A percentile compares a stretch with the other conserved stretches of the same genome.
These are phyloP conservation scores for Orbicella faveolata DNA, from an alignment of 64 coral and sea anemone species.

Conservation along the genomic window DNA sequence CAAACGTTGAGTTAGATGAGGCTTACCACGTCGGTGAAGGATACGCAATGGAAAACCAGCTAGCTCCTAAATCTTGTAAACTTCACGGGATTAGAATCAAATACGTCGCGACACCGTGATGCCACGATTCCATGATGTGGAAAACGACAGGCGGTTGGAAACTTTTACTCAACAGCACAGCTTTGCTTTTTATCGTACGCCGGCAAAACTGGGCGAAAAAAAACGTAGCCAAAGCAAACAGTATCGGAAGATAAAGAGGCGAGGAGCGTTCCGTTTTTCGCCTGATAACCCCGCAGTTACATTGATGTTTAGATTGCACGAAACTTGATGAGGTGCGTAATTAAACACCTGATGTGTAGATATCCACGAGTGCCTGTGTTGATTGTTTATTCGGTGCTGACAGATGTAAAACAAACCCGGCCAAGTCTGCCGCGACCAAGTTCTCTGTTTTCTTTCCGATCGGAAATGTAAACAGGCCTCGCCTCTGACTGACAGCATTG, in stretches of 20 bases:
- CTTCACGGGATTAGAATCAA: background rate
- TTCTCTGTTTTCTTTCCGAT: background rate
- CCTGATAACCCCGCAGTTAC: background rate
- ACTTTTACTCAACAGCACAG: background rate
- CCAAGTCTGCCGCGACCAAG: background rate
- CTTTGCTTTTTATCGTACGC: background rate
- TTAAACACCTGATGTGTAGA: conserved; percentile 23
- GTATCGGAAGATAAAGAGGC: background rate
- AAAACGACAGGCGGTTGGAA: background rate
- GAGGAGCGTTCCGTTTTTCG: background rate
- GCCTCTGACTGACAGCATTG: background rate
- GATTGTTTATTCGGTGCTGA: conserved; percentile 6
- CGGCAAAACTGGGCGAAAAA: background rate
- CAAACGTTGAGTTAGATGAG: background rate
- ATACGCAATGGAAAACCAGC: background rate
- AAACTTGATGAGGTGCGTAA: conserved; percentile 21
- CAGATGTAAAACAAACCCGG: background rate
- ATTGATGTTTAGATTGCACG: conserved; percentile 7
- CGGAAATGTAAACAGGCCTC: background rate
- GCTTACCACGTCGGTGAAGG: background rate
- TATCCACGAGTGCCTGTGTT: background rate
- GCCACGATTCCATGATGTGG: background rate
- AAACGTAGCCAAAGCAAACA: background rate
- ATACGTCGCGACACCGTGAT: background rate
- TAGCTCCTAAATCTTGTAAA: background rate